phyloP scores from a whole-genome alignment of 2,113 vertebrate species.

The Rhinogobius similis region DNA sequence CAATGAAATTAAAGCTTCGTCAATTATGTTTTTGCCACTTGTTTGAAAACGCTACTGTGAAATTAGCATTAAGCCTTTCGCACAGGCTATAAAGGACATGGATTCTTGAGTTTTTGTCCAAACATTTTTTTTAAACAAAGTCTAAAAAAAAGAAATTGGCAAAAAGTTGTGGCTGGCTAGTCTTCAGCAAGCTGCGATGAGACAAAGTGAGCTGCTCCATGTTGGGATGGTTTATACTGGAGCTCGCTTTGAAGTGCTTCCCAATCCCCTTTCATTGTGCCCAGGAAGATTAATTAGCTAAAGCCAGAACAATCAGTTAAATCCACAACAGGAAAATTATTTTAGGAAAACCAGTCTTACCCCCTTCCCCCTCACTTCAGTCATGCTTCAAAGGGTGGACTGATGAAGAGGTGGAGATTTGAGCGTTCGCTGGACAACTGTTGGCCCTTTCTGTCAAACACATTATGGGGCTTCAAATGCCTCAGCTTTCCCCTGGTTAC shows the following conservation, averaged over 20 bases:
- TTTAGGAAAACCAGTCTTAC: slow-evolving; percentile 72
- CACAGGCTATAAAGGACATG: slow-evolving; percentile 34
- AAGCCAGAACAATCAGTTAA: slow-evolving; percentile 80
- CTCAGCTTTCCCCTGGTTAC: slow-evolving; percentile 60
- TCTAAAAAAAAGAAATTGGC: slow-evolving; percentile 46
- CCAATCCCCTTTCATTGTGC: slow-evolving; percentile 76
- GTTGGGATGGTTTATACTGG: slow-evolving; percentile 73
- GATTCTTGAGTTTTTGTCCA: slow-evolving; percentile 47
- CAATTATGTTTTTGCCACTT: slow-evolving; percentile 35
- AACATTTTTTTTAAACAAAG: slow-evolving; percentile 47
- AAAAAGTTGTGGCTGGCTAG: slow-evolving; percentile 64
- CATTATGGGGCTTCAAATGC: slow-evolving; percentile 42
- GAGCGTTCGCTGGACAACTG: slow-evolving; percentile 36
- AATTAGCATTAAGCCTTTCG: slow-evolving; percentile 51
- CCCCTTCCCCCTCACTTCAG: slow-evolving; percentile 33
- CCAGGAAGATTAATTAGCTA: slow-evolving; percentile 80
- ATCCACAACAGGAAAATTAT: slow-evolving; percentile 81
- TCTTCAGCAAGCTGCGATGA: slow-evolving; percentile 68
- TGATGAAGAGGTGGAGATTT: slow-evolving; percentile 34
- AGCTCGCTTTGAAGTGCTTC: slow-evolving; percentile 77
- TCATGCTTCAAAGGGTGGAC: slow-evolving; percentile 38
- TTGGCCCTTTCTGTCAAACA: slow-evolving; percentile 47
- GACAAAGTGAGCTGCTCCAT: slow-evolving; percentile 67
- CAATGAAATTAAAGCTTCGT: slow-evolving; percentile 62
- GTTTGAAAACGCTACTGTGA: slow-evolving; percentile 57